Percentiles rank a stretch among this genome's conserved stretches.
Evolutionary conservation across 1,140 invertebrate genomes (phyloP).

Genomic region (Homarus americanus): DNA sequence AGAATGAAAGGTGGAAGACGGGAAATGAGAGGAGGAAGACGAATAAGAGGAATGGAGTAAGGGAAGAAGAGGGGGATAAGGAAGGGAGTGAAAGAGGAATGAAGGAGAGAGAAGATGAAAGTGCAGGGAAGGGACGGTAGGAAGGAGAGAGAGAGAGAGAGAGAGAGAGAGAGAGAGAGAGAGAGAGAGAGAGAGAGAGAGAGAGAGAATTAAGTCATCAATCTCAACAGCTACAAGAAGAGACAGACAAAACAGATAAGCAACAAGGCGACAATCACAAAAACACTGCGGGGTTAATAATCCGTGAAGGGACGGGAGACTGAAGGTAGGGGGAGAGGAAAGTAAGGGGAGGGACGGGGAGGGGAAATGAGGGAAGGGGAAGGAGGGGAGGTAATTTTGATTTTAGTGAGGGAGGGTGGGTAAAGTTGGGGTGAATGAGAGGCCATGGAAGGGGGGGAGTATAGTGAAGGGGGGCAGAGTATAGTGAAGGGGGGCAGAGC

Average conservation of each 20-base stretch:
- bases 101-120: neutral
- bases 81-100: neutral
- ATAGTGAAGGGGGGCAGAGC: constrained; percentile 8
- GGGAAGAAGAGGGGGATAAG: neutral
- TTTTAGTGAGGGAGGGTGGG: neutral
- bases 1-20: neutral
- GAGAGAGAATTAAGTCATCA: neutral
- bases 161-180: constrained; percentile 12
- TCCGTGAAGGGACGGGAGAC: neutral
- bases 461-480: neutral
- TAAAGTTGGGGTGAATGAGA: too few species aligned
- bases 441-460: neutral
- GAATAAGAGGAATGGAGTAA: neutral
- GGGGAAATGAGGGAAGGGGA: neutral
- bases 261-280: too few species aligned
- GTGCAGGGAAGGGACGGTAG: neutral
- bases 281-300: neutral
- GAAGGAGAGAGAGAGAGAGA: constrained; percentile 12
- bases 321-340: neutral
- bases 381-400: neutral
- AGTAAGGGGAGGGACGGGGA: neutral
- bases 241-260: neutral
- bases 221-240: neutral
- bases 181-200: constrained; percentile 20
- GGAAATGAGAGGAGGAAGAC: neutral